A percentile compares a stretch with the other conserved stretches of the same genome.
phyloP scores from a whole-genome alignment of 2,113 vertebrate genomes.

The Calyptommatus sinebrachiatus region DNA sequence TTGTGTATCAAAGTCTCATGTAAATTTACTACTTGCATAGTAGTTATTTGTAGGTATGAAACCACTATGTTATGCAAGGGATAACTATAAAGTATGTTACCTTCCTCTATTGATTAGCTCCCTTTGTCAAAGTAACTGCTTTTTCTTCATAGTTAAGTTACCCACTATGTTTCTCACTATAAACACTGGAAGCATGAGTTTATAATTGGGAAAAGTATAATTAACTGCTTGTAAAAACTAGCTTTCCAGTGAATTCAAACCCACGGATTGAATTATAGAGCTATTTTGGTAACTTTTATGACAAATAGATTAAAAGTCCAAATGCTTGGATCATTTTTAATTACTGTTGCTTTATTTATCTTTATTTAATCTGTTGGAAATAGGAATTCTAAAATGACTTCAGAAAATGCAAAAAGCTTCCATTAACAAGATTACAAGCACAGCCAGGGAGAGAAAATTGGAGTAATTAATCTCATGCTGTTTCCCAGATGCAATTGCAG shows the following conservation, averaged over 20 bases:
- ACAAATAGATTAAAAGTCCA: no score
- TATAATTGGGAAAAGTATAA: background rate
- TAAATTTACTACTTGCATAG: background rate
- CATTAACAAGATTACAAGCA: constrained; percentile 35
- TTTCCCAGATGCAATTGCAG: constrained; percentile 50
- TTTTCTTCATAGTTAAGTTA: no score
- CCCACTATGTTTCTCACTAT: no score
- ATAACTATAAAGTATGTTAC: background rate
- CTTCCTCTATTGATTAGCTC: background rate
- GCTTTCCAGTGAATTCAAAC: background rate
- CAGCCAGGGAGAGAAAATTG: constrained; percentile 43
- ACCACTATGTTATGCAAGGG: no score
- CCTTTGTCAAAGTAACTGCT: background rate
- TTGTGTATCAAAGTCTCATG: no score
- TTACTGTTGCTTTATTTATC: background rate
- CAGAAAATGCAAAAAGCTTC: constrained; percentile 25
- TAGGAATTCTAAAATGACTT: background rate
- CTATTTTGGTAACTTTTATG: background rate
- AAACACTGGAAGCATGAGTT: background rate
- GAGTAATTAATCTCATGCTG: constrained; percentile 59
- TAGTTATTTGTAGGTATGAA: no score
- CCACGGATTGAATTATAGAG: background rate
- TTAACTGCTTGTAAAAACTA: no score
- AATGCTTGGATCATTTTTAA: background rate
- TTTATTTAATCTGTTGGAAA: background rate